Conservation (phyloP, 2,888 invertebrate species). For the Caenorhabditis doughertyi region DNA sequence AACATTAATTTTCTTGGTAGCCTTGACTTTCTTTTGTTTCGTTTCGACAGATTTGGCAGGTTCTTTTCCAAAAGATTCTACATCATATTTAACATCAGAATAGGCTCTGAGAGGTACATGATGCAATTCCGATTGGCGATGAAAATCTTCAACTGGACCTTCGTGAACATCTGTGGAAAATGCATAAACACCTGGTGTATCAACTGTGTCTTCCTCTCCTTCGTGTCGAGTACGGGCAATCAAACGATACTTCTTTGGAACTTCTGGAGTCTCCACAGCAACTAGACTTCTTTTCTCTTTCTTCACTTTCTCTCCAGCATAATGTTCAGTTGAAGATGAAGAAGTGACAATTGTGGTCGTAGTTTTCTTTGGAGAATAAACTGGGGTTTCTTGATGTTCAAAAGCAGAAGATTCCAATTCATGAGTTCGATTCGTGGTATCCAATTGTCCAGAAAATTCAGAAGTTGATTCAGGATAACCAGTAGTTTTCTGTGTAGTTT, state of each 20-base stretch:
- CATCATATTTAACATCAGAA: not conserved
- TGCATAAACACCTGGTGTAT: constrained; percentile 46
- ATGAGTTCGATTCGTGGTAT: constrained; percentile 15
- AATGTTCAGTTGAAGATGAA: constrained; percentile 12
- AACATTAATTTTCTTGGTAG: not conserved
- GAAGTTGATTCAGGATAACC: constrained; percentile 39
- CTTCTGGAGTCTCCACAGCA: constrained; percentile 24
- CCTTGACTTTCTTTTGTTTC: constrained; percentile 28
- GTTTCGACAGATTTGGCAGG: not conserved
- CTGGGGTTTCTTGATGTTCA: constrained; percentile 19
- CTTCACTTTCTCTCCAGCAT: not conserved
- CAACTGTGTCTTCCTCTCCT: constrained; percentile 66
- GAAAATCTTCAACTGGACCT: constrained; percentile 51
- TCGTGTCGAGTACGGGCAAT: constrained; percentile 53
- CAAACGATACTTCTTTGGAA: constrained; percentile 50
- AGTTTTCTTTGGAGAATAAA: constrained; percentile 36
- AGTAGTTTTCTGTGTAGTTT: constrained; percentile 6
- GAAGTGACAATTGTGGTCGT: not conserved
- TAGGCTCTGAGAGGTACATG: not conserved
- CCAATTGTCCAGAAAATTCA: constrained; percentile 57
- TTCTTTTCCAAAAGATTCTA: not conserved
- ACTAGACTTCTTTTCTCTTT: constrained; percentile 1
- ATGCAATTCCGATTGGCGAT: constrained; percentile 31
- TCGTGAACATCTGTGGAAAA: constrained; percentile 34
- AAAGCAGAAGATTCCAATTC: constrained; percentile 46